Base-by-base conservation (phyloP, 2,797 vertebrate species). In the Gymnoscopelus microlampas region DNA sequence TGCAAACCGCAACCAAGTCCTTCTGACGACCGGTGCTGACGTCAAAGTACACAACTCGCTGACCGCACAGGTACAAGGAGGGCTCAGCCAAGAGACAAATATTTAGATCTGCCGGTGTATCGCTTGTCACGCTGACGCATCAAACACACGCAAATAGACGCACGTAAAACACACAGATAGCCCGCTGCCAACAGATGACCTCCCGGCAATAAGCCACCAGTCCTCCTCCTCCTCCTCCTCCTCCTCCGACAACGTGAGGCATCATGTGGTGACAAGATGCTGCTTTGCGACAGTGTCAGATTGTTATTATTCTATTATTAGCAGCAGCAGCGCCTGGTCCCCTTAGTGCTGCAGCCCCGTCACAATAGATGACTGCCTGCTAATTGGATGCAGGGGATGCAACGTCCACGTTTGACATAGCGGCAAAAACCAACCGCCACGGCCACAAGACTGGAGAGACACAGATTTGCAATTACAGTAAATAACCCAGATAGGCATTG, bases 351-450 rank as follows among this genome's bases (percentile, higher is more conserved):
- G 71, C 68, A 81, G 74, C 63, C 82, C 80, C 78, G 80, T 90
- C 91, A 82, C 95, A 94, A 95, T 94, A 94, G 95, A 96, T 95
- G 94, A 95, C 95, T 87, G 84, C 85, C 84, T 86, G 91, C 93
- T 95, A 97, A 97, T 96, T 96, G 93, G 93, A 95, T 94, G 86
- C 86, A 87, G 88, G 91, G 71, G 85, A 87, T 63, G 71, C 76
- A 47, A 32, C 68, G 44, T 77, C 73, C 63, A 32, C 68, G 81
- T 77, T 77, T 60, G 74, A 53, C 83, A 77, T 12, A 48, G 77
- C 61, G 78, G 0, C 67, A 68, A 32, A 29, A 3, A 13, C 48
- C 13, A 9, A 47, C n/a, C 5, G 1, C 2, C 68, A 35, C 73
- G 77, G 61, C 66, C 24, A 5, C 11, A 24, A 11, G 13, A 1